Conservation (phyloP, 2,888 invertebrate genomes). For the Limnephilus rhombicus region DNA sequence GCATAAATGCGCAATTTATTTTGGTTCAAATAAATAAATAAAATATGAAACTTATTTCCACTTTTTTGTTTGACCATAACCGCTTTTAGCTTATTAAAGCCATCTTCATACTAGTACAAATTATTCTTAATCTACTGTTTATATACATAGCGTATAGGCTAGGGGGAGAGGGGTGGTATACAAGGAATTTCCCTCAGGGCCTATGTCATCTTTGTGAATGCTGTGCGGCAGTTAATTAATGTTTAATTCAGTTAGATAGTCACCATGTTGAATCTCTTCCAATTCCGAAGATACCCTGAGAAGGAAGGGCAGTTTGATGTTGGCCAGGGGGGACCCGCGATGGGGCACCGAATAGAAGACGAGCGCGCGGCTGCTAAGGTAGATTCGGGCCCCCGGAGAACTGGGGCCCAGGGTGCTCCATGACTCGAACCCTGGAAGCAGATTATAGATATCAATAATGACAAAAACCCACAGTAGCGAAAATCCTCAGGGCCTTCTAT, state of each 20-base stretch:
- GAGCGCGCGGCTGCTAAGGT: constrained; percentile 80
- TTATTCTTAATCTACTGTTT: no score
- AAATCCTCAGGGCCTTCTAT: no score
- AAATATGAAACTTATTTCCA: no score
- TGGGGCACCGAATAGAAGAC: constrained; percentile 94
- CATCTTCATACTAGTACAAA: no score
- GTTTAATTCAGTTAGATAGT: background rate
- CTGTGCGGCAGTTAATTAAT: background rate
- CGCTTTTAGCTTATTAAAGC: no score
- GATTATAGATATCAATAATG: background rate
- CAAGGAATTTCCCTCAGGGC: background rate
- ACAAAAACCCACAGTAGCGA: no score
- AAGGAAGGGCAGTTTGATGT: constrained; percentile 83
- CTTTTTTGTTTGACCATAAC: no score
- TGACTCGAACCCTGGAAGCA: constrained; percentile 49
- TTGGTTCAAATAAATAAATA: no score
- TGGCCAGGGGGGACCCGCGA: constrained; percentile 87
- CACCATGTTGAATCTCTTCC: constrained; percentile 88
- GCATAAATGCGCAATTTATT: no score
- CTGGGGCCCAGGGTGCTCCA: constrained; percentile 68
- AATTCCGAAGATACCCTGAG: constrained; percentile 88
- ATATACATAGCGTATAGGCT: no score
- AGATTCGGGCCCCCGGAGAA: constrained; percentile 77
- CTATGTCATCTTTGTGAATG: background rate
- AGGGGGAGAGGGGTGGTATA: no score